Evolutionary conservation across 2,797 vertebrate species (phyloP), one percentile per base, ranked within the genome.

Genomic region (Urophycis tenuis): DNA sequence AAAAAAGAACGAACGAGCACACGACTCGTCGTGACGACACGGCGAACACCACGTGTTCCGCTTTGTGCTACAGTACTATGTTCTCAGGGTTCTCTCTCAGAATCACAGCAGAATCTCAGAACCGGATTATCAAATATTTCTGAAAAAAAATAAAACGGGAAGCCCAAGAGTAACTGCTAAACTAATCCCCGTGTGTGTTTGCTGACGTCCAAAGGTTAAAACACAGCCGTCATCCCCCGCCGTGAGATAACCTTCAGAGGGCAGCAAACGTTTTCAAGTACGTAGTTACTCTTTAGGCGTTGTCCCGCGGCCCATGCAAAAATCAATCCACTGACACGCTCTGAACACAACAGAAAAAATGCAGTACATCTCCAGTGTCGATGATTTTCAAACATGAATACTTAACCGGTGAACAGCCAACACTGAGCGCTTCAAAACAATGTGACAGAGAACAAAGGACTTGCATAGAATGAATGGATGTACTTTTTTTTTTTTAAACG

Each of bases 391-490:
- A 81, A 77, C 75, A 84, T 87, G 85, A 70, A 82, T 45, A 71
- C 77, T 78, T 77, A 79, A 83, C 76, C 77, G 82, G 82, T 85
- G 73, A 79, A 77, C 45, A 53, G 75, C 73, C 87, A 85, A 80
- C 72, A 82, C 78, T 81, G 74, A 77, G 74, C 84, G 81, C 80
- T 82, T 30, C 41, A 41, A 77, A 83, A 82, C 75, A 85, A 77
- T 75, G 83, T 72, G 80, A 85, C 41, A 76, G 79, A 82, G 74
- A 89, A 91, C 85, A 87, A 80, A 91, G 75, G 85, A 89, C 83
- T 93, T 93, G 92, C 93, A 93, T 93, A 93, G 93, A 93, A 93
- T 93, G 92, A 87, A 93, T 92, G 84, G 83, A 92, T 85, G 86
- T 83, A 85, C 75, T n/a, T 60, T 14, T 60, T n/a, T 60, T 14